A percentile compares a stretch with the other conserved stretches of the same genome.
Evolutionary conservation across 2,113 vertebrate species (phyloP).

Genomic region (cat (Felis catus)): DNA sequence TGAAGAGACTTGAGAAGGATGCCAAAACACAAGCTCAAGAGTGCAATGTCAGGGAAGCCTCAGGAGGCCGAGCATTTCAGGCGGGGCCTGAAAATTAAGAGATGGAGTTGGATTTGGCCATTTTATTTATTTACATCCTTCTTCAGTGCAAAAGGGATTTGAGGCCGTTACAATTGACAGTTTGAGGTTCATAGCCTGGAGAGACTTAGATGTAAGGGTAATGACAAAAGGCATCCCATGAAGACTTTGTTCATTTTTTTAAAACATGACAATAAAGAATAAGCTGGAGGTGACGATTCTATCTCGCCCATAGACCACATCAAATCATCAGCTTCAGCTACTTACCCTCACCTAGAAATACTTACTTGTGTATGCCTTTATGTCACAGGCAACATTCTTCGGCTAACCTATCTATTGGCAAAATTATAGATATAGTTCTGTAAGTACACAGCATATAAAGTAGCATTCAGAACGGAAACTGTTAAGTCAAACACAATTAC

Average conservation of each 20-base stretch:
- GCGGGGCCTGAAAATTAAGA: neutral
- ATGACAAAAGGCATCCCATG: neutral
- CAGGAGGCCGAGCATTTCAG: rapidly evolving
- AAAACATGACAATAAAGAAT: neutral
- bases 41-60: neutral
- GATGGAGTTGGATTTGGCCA: neutral
- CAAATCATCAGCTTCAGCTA: neutral
- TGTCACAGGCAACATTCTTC: neutral
- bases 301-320: neutral
- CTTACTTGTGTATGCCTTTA: neutral
- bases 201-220: neutral
- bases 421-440: neutral
- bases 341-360: neutral
- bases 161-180: neutral
- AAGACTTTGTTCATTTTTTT: neutral
- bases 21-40: too few species aligned
- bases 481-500: neutral
- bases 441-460: neutral
- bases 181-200: neutral
- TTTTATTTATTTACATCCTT: neutral
- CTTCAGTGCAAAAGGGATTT: neutral
- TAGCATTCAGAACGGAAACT: neutral
- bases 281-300: neutral
- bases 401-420: neutral
- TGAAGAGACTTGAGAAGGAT: neutral